Evolutionary conservation across 2,888 invertebrate genomes (phyloP).

Genomic region (Lochmaea capreae): DNA sequence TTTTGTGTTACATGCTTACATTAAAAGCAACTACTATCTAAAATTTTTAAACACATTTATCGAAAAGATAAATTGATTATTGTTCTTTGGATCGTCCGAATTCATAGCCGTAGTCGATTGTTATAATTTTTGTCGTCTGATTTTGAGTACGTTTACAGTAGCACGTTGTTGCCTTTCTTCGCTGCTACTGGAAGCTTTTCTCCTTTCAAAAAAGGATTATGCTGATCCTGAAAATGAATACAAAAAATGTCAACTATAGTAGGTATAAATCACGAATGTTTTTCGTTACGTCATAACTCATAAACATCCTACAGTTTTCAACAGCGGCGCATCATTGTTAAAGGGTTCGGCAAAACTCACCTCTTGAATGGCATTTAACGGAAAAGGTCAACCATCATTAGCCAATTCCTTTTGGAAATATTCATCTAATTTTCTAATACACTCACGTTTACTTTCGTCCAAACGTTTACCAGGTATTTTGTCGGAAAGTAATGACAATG

Average conservation of each 20-base stretch:
- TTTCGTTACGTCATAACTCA: no score
- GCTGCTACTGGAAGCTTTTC: constrained; percentile 92
- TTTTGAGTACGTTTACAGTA: constrained; percentile 58
- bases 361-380: no score
- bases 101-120: constrained; percentile 54
- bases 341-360: no score
- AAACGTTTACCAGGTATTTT: no score
- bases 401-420: no score
- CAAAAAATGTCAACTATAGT: neutral
- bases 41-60: constrained; percentile 40
- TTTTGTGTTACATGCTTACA: constrained; percentile 46
- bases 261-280: no score
- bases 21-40: constrained; percentile 56
- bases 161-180: constrained; percentile 87
- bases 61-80: constrained; percentile 40
- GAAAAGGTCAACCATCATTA: no score
- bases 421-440: no score
- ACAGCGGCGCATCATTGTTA: no score
- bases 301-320: no score
- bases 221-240: constrained; percentile 37
- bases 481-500: no score
- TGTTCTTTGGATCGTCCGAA: constrained; percentile 49
- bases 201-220: constrained; percentile 86
- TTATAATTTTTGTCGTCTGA: constrained; percentile 24
- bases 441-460: no score